phyloP scores from a whole-genome alignment of 2,797 vertebrate genomes.

The Selene dorsalis region DNA sequence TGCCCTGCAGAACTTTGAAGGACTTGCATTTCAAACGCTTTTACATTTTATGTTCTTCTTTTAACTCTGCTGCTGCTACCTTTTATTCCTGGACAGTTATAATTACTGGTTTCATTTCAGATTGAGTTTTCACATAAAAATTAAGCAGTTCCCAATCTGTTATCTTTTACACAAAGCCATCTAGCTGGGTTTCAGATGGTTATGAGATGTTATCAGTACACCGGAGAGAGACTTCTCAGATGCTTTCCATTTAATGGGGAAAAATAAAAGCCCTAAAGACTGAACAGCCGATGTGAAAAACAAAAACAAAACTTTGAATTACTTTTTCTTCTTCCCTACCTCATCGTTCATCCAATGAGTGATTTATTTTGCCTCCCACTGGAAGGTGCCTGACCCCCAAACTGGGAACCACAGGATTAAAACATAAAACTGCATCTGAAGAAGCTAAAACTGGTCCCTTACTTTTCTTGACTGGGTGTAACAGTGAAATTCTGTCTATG shows the following conservation, averaged over 20 bases:
- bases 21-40: neutral
- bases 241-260: neutral
- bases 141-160: neutral
- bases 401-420: neutral
- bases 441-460: neutral
- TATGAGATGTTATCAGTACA: neutral
- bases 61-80: neutral
- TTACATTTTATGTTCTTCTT: neutral
- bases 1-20: neutral
- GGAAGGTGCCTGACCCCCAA: neutral
- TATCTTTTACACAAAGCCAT: neutral
- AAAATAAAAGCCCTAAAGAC: neutral
- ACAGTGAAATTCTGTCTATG: neutral
- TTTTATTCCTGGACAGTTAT: neutral
- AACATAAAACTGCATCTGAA: slow-evolving; percentile 2
- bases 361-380: slow-evolving; percentile 12
- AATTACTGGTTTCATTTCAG: neutral
- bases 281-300: too few species aligned
- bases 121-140: neutral
- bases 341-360: neutral
- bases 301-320: neutral
- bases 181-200: neutral
- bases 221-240: neutral
- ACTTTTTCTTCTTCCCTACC: neutral
- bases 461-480: neutral